A percentile compares a stretch with the other conserved stretches of the same genome.
Conservation (phyloP, 2,888 invertebrate species). For the Nemurella pictetii region DNA sequence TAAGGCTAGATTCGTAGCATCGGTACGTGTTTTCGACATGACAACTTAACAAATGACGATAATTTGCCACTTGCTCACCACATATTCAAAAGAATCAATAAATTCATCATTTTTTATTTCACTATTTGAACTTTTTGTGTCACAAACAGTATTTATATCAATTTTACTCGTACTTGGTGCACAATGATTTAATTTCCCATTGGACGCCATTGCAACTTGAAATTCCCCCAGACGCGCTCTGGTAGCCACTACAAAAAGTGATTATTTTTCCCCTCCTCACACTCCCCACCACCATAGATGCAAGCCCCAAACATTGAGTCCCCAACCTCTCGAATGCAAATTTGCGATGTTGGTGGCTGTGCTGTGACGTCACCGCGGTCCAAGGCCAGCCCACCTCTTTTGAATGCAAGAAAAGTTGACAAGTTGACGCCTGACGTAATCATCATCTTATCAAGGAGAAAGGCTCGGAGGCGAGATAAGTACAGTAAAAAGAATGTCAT, state of each 20-base stretch:
- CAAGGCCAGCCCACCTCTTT: not conserved
- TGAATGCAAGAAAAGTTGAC: not conserved
- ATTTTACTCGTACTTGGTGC: not conserved
- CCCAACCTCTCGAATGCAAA: no score
- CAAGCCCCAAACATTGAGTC: no score
- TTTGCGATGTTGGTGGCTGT: no score
- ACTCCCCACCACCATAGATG: no score
- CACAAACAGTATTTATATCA: not conserved
- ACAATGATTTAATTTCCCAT: not conserved
- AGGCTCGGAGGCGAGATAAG: not conserved
- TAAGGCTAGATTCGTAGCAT: not conserved
- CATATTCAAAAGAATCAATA: conserved; percentile 13
- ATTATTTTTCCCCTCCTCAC: no score
- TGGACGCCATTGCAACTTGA: not conserved
- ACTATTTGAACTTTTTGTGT: not conserved
- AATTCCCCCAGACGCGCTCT: no score
- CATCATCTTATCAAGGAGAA: not conserved
- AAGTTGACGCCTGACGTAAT: not conserved
- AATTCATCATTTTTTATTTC: not conserved
- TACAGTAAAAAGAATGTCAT: not conserved
- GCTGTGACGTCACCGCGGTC: not conserved
- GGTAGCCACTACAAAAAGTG: no score
- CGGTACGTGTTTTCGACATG: not conserved
- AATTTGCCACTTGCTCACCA: not conserved
- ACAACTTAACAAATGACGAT: not conserved